Base-by-base conservation (phyloP, 2,888 invertebrate species). In the Amblyjoppa proteus region DNA sequence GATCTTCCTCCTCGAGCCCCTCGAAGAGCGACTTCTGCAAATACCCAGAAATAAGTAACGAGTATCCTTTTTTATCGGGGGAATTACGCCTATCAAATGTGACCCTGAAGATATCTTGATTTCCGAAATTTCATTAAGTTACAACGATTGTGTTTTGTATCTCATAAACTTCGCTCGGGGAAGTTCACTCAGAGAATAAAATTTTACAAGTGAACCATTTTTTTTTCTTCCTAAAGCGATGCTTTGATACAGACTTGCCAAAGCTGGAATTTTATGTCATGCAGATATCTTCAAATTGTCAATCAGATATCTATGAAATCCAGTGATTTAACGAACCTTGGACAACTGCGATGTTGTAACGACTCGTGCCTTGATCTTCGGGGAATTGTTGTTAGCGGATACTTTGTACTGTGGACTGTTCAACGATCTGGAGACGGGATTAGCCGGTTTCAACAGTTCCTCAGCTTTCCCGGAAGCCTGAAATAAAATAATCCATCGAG, bases 1-100 rank as follows among this genome's bases (percentile, higher is more conserved):
- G 95, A 91, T 97, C 97, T 11, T 97, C 96, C 89, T 98, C 98
- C 88, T 97, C 97, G 1, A 98, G 94, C 0, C 98, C 98, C 91
- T 98, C 98, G 93, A 99, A 99, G 0, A 99, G 94, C 0, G 97
- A 96, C 93, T 97, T 97, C 95, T 97, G 84, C 3, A 87, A 87
- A 87, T 83, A 66, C 83, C 4, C 45, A 16, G 16, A 80, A 25
- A 34, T 25, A 13, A 28, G 3, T 34, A 61, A 41, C 13, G 3
- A 4, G 16, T 16, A n/a, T 9, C 28, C 9, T 20, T 56, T 41
- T 11, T 41, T 41, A 41, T 41, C 11, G 11, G 6, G 9, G 41
- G 11, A 41, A 41, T 11, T 3, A 41, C 11, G 11, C 41, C 11
- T 41, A 11, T 41, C 11, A 41, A 11, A 41, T 41, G 11, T 41